phyloP scores from a whole-genome alignment of 2,797 vertebrate genomes.

The Pangasius macronema region DNA sequence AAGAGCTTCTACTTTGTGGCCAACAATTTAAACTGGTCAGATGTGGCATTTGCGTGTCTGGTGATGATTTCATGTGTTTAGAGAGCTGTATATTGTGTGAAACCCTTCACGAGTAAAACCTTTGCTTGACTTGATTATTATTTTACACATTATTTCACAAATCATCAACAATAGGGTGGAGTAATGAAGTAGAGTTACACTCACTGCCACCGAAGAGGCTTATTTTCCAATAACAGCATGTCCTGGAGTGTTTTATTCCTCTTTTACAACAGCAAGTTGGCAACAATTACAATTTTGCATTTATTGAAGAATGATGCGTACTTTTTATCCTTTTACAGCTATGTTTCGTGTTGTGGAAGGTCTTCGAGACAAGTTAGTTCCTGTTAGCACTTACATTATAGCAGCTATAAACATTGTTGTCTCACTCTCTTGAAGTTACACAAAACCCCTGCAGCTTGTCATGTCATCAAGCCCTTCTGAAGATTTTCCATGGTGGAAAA shows the following conservation, averaged over 20 bases:
- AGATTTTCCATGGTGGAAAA: not conserved
- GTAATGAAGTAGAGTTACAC: not conserved
- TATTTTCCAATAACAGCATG: not conserved
- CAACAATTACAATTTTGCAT: not conserved
- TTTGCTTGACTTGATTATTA: not conserved
- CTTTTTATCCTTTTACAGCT: not conserved
- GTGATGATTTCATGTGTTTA: constrained; percentile 22
- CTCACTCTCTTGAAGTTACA: not conserved
- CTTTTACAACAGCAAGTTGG: not conserved
- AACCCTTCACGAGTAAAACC: not conserved
- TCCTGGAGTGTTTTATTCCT: not conserved
- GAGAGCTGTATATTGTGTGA: constrained; percentile 4
- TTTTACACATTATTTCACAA: not conserved
- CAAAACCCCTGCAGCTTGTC: not conserved
- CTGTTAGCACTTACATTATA: not conserved
- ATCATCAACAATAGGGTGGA: no score
- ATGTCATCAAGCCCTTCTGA: not conserved
- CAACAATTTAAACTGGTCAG: constrained; percentile 29
- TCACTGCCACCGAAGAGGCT: not conserved
- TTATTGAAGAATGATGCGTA: not conserved
- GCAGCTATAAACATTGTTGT: not conserved
- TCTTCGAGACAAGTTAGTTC: not conserved
- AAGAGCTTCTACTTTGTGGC: constrained; percentile 15
- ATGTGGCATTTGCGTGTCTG: constrained; percentile 28
- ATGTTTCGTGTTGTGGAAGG: not conserved